Evolutionary conservation across 1,140 invertebrate genomes (phyloP), one percentile per base, ranked within the genome.

Genomic region (Streblospio benedicti): DNA sequence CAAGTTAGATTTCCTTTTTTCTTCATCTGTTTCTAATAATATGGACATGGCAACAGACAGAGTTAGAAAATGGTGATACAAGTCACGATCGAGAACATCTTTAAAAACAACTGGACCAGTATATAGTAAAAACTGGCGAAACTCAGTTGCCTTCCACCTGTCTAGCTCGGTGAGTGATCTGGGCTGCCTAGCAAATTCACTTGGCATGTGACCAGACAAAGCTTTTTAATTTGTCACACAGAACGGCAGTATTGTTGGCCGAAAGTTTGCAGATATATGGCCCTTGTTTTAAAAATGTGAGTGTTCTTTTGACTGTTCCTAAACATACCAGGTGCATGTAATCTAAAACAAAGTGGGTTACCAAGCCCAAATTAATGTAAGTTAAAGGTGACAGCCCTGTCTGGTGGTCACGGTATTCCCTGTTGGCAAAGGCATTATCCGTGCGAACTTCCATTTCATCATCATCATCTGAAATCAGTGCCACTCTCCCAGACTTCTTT

Each of bases 121-220:
- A 65, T 80, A 80, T 12, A 79, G 59, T 25, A 80, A 57, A 72
- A 80, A 78, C 45, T 72, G 70, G n/a, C 76, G 57, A 65, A 77
- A 77, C 65, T 81, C 77, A 14, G 76, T 79, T 14, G 78, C 76
- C 69, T 80, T 80, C 72, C 72, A 79, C 31, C 68, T 52, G 9
- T 70, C 65, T 27, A 76, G 18, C 23, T 79, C 71, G 23, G 51
- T 32, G 5, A 81, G 61, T n/a, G 58, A 31, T 59, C 75, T 64
- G 3, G 75, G 71, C 62, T 76, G 71, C 52, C 76, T 60, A 43
- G 44, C 52, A 73, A 79, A 80, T 65, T 80, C 76, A 23, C 5
- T 31, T 33, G 77, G 72, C 27, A 67, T 44, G 27, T 52, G 33
- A 20, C 28, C 45, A 16, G 12, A n/a, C 18, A 2, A 60, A 25